phyloP scores from a whole-genome alignment of 2,113 vertebrate species.

The Notiomystis cincta region DNA sequence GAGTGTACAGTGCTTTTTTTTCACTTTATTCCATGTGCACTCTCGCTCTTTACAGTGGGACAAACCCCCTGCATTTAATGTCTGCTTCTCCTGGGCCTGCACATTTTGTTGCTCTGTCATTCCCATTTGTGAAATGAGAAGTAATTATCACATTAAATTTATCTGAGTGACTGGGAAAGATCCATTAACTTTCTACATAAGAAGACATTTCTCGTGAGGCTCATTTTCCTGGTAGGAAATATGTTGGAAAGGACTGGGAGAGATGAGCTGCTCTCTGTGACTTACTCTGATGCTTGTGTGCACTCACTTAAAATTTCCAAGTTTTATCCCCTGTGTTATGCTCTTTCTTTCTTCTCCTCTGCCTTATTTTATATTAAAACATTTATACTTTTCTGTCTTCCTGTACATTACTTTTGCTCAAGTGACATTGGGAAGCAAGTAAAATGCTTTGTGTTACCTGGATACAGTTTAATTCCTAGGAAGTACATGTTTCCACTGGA shows the following conservation, averaged over 20 bases:
- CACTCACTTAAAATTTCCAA: background rate
- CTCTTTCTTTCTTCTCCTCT: background rate
- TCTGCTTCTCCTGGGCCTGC: background rate
- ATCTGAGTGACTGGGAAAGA: background rate
- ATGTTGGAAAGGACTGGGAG: background rate
- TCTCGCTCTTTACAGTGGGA: background rate
- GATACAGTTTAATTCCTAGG: background rate
- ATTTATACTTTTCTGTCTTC: background rate
- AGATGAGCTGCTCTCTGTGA: background rate
- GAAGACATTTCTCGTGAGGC: background rate
- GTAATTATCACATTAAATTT: slow-evolving; percentile 23
- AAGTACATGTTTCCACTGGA: background rate
- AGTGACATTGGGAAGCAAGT: background rate
- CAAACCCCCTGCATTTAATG: background rate
- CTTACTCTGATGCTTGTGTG: background rate
- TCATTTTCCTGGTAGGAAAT: background rate
- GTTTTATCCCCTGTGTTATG: background rate
- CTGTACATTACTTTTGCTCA: background rate
- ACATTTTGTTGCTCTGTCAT: background rate
- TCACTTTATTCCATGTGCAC: background rate
- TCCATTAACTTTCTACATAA: slow-evolving; percentile 36
- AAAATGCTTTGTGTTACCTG: background rate
- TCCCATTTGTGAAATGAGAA: slow-evolving; percentile 24
- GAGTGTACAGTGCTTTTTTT: background rate
- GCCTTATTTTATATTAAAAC: background rate